Evolutionary conservation across 37 sponge, comb jelly and placozoan species (phyloP).

Genomic region (Axinella damicornis): DNA sequence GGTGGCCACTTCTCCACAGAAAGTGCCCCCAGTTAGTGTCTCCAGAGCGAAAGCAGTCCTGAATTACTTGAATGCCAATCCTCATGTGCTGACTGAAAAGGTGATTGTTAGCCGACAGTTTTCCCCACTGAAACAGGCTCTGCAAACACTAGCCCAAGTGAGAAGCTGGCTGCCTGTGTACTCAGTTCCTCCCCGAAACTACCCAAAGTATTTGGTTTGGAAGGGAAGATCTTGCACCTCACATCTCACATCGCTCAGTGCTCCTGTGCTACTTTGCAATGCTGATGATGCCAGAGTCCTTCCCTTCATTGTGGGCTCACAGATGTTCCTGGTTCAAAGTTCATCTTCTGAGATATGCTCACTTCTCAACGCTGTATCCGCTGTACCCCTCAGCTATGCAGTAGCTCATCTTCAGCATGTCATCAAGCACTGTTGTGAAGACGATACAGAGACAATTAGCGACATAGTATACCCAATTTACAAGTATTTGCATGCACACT

Average conservation of each 20-base stretch:
- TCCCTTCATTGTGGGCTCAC: conserved; percentile 45
- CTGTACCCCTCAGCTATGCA: too few species aligned
- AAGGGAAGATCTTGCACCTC: conserved; percentile 31
- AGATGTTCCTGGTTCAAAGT: conserved; percentile 12
- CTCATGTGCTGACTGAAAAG: not conserved
- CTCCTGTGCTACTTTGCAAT: not conserved
- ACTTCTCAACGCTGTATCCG: too few species aligned
- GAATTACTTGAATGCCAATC: not conserved
- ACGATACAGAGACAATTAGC: too few species aligned
- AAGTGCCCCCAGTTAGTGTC: not conserved
- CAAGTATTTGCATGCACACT: too few species aligned
- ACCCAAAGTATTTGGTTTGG: conserved; percentile 51
- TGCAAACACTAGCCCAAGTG: not conserved
- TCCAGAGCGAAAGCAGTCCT: conserved; percentile 50
- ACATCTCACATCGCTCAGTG: conserved; percentile 23
- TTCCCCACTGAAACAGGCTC: conserved; percentile 3
- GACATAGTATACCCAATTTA: too few species aligned
- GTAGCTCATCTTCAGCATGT: too few species aligned
- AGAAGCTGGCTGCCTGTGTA: conserved; percentile 56
- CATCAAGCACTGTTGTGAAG: too few species aligned
- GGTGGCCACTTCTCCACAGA: not conserved
- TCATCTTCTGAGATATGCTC: too few species aligned
- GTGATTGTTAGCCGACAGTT: too few species aligned
- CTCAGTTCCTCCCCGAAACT: conserved; percentile 8
- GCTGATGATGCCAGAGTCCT: not conserved